Evolutionary conservation across 2,113 vertebrate species (phyloP).

Genomic region (Tychaedon coryphoeus): DNA sequence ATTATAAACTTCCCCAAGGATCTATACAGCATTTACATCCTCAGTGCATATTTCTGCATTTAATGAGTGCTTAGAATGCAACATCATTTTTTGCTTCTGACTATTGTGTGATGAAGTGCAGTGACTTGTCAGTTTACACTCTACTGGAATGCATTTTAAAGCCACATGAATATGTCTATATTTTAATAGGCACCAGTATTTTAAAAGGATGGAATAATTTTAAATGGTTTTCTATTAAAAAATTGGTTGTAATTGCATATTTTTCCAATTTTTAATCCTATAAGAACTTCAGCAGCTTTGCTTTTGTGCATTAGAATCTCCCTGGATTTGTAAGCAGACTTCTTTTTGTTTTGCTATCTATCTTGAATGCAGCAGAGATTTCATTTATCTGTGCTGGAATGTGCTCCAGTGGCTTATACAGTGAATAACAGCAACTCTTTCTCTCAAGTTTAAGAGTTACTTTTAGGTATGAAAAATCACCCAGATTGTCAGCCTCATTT

Average conservation of each 20-base stretch:
- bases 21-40: slow-evolving; percentile 25
- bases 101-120: not conserved
- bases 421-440: not conserved
- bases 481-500: not conserved
- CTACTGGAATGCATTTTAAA: not conserved
- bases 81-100: not conserved
- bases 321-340: not conserved
- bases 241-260: not conserved
- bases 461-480: not conserved
- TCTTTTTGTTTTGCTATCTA: not conserved
- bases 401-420: not conserved
- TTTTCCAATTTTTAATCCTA: not conserved
- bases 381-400: not conserved
- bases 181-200: not conserved
- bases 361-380: not conserved
- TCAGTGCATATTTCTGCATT: not conserved
- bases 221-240: not conserved
- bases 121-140: not conserved
- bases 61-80: not conserved
- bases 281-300: slow-evolving; percentile 9
- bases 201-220: not conserved
- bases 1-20: not conserved
- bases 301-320: not conserved
- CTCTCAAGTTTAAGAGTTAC: not conserved
- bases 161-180: not conserved